Evolutionary conservation across 2,797 vertebrate genomes (phyloP).

Genomic region (Spinus olivaceus): DNA sequence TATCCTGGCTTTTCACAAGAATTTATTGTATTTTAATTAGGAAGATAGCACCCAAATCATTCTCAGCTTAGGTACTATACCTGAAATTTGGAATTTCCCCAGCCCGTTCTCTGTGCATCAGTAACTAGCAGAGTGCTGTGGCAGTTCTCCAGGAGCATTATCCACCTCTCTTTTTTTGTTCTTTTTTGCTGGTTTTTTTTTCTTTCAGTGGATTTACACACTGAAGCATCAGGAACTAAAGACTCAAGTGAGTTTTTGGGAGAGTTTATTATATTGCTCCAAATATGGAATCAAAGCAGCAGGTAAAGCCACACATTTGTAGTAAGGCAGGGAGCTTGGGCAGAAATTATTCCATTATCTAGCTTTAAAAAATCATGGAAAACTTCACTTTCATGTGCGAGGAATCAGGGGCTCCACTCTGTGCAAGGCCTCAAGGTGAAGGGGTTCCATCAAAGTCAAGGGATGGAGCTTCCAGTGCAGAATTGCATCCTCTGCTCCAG

Average conservation of each 20-base stretch:
- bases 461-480: rapidly evolving
- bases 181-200: not conserved
- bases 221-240: not conserved
- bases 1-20: not conserved
- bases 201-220: not conserved
- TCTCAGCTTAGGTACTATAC: rapidly evolving
- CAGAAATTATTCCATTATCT: not conserved
- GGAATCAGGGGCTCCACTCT: rapidly evolving
- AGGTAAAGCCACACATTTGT: not conserved
- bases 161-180: rapidly evolving
- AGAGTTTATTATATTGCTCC: not conserved
- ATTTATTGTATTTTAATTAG: not conserved
- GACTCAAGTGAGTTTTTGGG: not conserved
- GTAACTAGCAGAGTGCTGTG: not conserved
- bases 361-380: not conserved
- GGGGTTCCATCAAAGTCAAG: not conserved
- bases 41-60: not conserved
- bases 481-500: not conserved
- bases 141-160: not conserved
- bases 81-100: not conserved
- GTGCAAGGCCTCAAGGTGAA: not conserved
- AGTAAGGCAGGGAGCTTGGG: not conserved
- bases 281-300: not conserved
- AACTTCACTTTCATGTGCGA: not conserved
- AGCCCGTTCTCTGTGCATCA: not conserved